Base-by-base conservation (phyloP, 2,888 invertebrate genomes). In the Nudaria mundana region DNA sequence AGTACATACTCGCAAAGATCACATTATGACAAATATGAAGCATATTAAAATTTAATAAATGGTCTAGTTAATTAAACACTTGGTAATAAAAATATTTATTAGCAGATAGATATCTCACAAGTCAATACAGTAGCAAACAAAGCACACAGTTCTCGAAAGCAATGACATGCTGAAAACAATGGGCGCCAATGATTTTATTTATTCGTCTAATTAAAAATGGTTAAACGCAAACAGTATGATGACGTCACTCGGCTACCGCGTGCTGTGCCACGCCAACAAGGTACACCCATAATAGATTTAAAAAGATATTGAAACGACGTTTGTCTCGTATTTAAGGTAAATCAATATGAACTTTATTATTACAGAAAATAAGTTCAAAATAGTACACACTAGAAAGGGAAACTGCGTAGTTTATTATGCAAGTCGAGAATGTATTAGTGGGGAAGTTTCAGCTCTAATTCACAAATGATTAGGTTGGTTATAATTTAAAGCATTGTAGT, bases 201-300 rank as follows among this genome's bases (percentile, higher is more conserved):
- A 57, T 63, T 65, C 70, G 56, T 62, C 68, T 78, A 74, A 76
- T 77, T 79, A 73, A 72, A n/a, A n/a, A 77, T 65, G 53, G 55
- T 45, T 52, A 60, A 69, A 71, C 70, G 70, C 72, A 81, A 83
- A 82, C 76, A n/a, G n/a, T n/a, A 77, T 59, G 58, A 67, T 70
- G 68, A 66, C 78, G 77, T 82, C 80, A 81, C 68, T 67, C 60
- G 46, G 63, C 66, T 70, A 72, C 76, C 74, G 74, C 78, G 75
- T 82, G 80, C 74, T 72, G 67, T 66, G 70, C 69, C 71, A 65
- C 71, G 62, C 64, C 63, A 44, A 55, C 57, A 53, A 78, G 75
- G 78, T 80, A 87, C 87, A 87, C 87, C 86, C 86, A 84, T 87
- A 83, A 81, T 83, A 83, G 79, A 81, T 64, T 63, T 54, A 24